Conservation (phyloP, 2,113 vertebrate species). For the Charina bottae region DNA sequence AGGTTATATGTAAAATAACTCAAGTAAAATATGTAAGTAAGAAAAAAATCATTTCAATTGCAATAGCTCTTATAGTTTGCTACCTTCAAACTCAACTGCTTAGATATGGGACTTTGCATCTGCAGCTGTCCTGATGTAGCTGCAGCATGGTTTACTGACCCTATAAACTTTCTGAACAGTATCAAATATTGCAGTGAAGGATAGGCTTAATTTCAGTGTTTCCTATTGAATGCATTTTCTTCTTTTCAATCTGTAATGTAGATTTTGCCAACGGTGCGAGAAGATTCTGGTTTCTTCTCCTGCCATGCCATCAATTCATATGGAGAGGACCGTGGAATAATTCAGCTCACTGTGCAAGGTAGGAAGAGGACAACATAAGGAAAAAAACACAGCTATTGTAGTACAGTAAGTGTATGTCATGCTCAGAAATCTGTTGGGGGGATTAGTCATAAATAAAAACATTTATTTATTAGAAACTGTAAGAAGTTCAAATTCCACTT, state of each 20-base stretch:
- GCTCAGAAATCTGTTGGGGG: conserved; percentile 31
- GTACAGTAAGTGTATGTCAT: conserved; percentile 35
- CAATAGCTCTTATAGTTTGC: not conserved
- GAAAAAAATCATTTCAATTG: not conserved
- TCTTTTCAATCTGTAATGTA: conserved; percentile 68
- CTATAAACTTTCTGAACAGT: conserved; percentile 21
- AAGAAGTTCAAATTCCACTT: not conserved
- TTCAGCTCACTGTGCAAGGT: conserved; percentile 99
- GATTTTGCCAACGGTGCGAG: conserved; percentile 95
- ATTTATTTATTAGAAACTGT: not conserved
- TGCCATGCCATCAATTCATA: conserved; percentile 99
- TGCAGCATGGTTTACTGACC: not conserved
- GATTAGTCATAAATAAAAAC: conserved; percentile 14
- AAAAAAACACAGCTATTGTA: conserved; percentile 35
- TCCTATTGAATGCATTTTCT: conserved; percentile 40
- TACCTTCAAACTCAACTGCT: not conserved
- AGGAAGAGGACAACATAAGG: conserved; percentile 53
- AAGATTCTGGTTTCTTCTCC: conserved; percentile 98
- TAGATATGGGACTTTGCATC: not conserved
- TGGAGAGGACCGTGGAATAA: conserved; percentile 96
- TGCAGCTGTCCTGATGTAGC: not conserved
- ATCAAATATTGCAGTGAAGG: conserved; percentile 3
- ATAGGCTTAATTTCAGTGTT: not conserved
- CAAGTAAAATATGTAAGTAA: not conserved
- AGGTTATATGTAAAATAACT: not conserved